Conservation (phyloP, 2,888 invertebrate species). For the Ichneumon xanthorius region DNA sequence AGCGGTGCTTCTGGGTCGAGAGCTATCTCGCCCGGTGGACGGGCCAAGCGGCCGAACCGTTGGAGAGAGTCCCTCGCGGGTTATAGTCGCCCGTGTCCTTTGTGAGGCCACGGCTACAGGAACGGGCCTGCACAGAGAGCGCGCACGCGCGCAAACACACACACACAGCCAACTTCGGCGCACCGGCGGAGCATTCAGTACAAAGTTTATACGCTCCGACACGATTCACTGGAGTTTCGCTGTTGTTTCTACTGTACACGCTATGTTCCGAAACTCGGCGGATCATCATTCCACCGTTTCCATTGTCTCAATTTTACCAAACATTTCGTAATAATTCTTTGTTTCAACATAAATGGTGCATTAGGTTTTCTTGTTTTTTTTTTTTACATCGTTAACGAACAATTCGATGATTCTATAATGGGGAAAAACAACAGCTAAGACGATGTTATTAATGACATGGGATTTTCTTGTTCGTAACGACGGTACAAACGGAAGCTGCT, state of each 20-base stretch:
- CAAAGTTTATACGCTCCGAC: conserved; percentile 49
- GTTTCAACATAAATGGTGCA: neutral
- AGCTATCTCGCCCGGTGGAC: conserved; percentile 26
- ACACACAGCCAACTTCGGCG: neutral
- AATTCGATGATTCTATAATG: neutral
- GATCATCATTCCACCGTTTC: conserved; percentile 14
- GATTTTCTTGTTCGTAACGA: too few relatives aligned
- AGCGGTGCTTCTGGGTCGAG: conserved; percentile 42
- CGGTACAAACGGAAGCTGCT: neutral
- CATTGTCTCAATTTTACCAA: neutral
- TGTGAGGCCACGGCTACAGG: conserved; percentile 45
- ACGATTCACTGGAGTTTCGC: conserved; percentile 45
- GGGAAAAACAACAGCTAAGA: neutral
- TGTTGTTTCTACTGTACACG: conserved; percentile 25
- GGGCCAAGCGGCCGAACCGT: conserved; percentile 1
- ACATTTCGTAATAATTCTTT: neutral
- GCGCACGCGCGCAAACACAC: neutral
- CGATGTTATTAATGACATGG: too few relatives aligned
- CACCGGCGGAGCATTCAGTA: conserved; percentile 32
- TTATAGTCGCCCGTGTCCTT: conserved; percentile 33
- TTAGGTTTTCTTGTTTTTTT: neutral
- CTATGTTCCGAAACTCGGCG: neutral
- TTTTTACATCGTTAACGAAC: neutral
- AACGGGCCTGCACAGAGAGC: conserved; percentile 5
- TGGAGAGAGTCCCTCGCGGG: conserved; percentile 23